Conservation (phyloP, 2,888 invertebrate species). For the Drosophila picticornis region DNA sequence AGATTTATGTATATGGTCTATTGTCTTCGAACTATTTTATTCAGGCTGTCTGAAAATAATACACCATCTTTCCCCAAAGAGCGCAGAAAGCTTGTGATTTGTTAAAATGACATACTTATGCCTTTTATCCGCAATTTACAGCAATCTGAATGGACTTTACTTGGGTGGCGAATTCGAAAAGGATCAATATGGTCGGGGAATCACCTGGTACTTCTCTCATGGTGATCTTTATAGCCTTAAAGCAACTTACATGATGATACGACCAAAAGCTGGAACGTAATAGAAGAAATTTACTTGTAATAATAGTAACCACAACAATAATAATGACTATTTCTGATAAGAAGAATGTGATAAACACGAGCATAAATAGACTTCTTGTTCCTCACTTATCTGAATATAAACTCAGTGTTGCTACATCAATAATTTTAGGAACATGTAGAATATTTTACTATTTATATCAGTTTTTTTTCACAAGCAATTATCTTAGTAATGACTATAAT, state of each 20-base stretch:
- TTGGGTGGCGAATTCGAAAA: conserved; percentile 86
- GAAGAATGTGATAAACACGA: not conserved
- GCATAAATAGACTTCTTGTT: not conserved
- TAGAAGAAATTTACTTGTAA: not conserved
- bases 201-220: conserved; percentile 86
- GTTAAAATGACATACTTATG: not conserved
- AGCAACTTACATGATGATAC: conserved; percentile 88
- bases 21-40: conserved; percentile 84
- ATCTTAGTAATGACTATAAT: not conserved
- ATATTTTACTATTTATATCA: not conserved
- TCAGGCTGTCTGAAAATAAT: not conserved
- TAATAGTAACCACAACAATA: not conserved
- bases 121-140: conserved; percentile 55
- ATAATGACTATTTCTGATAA: not conserved
- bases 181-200: conserved; percentile 78
- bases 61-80: not conserved
- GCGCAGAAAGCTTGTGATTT: not conserved
- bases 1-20: conserved; percentile 53
- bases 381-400: not conserved
- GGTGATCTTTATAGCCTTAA: conserved; percentile 81
- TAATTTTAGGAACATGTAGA: not conserved
- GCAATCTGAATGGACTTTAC: conserved; percentile 89
- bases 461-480: not conserved
- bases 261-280: conserved; percentile 84
- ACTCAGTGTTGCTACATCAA: not conserved